Conservation (phyloP, 2,113 vertebrate genomes). For the Tachycineta bicolor region DNA sequence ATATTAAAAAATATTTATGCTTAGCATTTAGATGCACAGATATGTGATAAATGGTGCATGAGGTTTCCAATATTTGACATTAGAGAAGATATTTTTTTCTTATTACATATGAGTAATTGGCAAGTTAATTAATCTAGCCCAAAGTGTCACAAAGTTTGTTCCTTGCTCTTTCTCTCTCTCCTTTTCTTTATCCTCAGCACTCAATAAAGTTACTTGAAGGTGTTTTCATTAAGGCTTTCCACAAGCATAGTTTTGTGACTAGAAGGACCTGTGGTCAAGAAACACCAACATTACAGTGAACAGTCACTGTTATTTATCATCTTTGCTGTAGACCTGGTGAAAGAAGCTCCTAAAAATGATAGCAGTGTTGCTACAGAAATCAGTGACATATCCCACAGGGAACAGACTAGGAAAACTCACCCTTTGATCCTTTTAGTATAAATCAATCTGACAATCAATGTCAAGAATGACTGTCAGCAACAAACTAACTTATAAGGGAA, state of each 20-base stretch:
- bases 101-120: neutral
- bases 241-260: neutral
- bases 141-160: neutral
- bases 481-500: neutral
- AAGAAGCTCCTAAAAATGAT: neutral
- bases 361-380: neutral
- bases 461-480: constrained; percentile 24
- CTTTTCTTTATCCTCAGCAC: neutral
- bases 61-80: neutral
- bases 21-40: neutral
- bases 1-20: neutral
- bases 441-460: constrained; percentile 50
- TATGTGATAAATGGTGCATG: neutral
- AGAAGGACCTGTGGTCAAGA: neutral
- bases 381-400: constrained; percentile 6
- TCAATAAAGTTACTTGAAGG: neutral
- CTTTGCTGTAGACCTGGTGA: neutral
- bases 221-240: neutral
- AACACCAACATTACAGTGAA: neutral
- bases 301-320: neutral
- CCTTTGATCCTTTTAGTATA: constrained; percentile 27
- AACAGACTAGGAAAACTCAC: neutral
- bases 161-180: neutral
- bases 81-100: neutral
- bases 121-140: neutral